Percentiles rank a stretch among this genome's conserved stretches.
These are phyloP conservation scores for Mallateleia sp. DNA, from an alignment of 2,888 invertebrate genomes.

Conservation along the genomic window DNA sequence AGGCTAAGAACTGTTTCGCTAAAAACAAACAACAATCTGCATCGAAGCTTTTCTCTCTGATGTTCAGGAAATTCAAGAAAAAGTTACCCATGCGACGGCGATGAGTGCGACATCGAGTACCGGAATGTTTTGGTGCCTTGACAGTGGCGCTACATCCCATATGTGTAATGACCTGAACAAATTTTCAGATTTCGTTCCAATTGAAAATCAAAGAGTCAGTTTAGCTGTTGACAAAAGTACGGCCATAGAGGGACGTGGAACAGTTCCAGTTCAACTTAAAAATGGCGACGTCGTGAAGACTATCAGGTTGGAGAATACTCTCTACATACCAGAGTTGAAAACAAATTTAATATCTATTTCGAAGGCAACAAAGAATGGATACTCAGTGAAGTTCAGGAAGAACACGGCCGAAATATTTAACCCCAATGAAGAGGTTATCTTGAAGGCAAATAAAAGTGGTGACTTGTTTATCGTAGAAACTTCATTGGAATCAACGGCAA, in stretches of 20 bases:
- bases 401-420: conserved; percentile 39
- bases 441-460: conserved; percentile 43
- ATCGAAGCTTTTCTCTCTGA: no score
- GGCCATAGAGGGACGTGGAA: conserved; percentile 59
- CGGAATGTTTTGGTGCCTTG: no score
- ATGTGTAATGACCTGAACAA: no score
- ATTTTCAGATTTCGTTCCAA: no score
- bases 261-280: conserved; percentile 35
- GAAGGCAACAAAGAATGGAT: conserved; percentile 53
- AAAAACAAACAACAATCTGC: no score
- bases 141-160: no score
- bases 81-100: no score
- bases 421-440: conserved; percentile 24
- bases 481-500: conserved; percentile 1
- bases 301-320: conserved; percentile 51
- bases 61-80: no score
- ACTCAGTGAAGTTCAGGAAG: conserved; percentile 44
- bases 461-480: conserved; percentile 60
- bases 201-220: no score
- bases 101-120: no score
- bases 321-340: conserved; percentile 65
- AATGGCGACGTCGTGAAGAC: conserved; percentile 22
- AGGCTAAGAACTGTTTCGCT: no score
- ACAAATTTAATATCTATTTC: conserved; percentile 66
- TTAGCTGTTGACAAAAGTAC: conserved; percentile 54